phyloP scores from a whole-genome alignment of 2,888 invertebrate species.

The Hemistola chrysoprasaria region DNA sequence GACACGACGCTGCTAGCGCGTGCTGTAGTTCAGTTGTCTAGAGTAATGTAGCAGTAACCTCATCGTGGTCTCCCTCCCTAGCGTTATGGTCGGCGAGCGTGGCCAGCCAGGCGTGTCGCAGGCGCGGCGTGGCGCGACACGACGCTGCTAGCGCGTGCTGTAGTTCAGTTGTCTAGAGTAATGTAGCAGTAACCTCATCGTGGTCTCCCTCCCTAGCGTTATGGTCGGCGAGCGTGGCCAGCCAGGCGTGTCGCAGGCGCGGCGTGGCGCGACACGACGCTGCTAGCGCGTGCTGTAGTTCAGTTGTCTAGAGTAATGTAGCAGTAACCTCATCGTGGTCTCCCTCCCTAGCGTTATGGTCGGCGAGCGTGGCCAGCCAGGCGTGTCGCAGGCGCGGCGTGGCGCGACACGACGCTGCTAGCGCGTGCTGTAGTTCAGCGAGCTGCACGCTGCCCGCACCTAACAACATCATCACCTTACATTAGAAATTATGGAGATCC shows the following conservation, averaged over 20 bases:
- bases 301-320: conserved; percentile 72
- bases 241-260: conserved; percentile 96
- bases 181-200: conserved; percentile 87
- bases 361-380: conserved; percentile 97
- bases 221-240: conserved; percentile 95
- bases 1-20: conserved; percentile 95
- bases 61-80: conserved; percentile 91
- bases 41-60: conserved; percentile 78
- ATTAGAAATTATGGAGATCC: too few relatives aligned
- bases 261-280: conserved; percentile 97
- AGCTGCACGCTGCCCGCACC: conserved; percentile 96
- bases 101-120: conserved; percentile 96
- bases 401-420: conserved; percentile 96
- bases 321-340: conserved; percentile 92
- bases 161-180: conserved; percentile 86
- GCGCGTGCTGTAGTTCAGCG: conserved; percentile 94
- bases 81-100: conserved; percentile 95
- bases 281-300: conserved; percentile 95
- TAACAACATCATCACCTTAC: conserved; percentile 71
- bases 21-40: conserved; percentile 95
- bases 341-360: conserved; percentile 90
- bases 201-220: conserved; percentile 91
- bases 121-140: conserved; percentile 96
- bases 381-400: conserved; percentile 97
- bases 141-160: conserved; percentile 96